phyloP scores from a whole-genome alignment of 2,888 invertebrate species.

The Macropis europaea region DNA sequence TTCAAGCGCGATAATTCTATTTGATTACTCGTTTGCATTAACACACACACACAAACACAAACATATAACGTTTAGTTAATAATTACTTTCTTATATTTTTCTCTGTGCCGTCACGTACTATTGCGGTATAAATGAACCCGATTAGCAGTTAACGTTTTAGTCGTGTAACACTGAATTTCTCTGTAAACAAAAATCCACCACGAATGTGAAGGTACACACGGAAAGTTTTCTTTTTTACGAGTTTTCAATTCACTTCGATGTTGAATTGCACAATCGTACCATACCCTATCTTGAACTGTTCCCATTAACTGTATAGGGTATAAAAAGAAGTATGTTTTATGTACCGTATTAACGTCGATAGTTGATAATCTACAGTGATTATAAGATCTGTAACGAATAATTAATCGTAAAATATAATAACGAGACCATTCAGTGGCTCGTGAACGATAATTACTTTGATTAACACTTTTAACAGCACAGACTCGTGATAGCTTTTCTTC shows the following conservation, averaged over 20 bases:
- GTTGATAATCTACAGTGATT: slow-evolving; percentile 43
- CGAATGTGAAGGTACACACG: slow-evolving; percentile 16
- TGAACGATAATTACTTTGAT: slow-evolving; percentile 40
- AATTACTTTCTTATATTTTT: slow-evolving; percentile 36
- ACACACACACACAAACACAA: slow-evolving; percentile 36
- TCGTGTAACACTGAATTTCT: slow-evolving; percentile 17
- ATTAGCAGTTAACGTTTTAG: slow-evolving; percentile 37
- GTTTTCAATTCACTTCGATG: slow-evolving; percentile 40
- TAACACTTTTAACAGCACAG: slow-evolving; percentile 45
- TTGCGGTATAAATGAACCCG: slow-evolving; percentile 21
- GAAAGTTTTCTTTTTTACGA: slow-evolving; percentile 36
- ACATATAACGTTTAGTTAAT: slow-evolving; percentile 24
- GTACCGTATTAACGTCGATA: slow-evolving; percentile 46
- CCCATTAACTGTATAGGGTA: slow-evolving; percentile 40
- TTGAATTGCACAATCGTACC: slow-evolving; percentile 52
- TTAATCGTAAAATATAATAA: slow-evolving; percentile 53
- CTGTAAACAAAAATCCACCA: slow-evolving; percentile 9
- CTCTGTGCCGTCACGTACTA: slow-evolving; percentile 20
- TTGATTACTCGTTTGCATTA: slow-evolving; percentile 44
- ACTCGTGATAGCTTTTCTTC: slow-evolving; percentile 17
- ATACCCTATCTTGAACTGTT: slow-evolving; percentile 35
- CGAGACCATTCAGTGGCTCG: slow-evolving; percentile 15
- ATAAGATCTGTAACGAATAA: slow-evolving; percentile 44
- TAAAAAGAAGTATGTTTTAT: slow-evolving; percentile 40
- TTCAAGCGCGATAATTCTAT: slow-evolving; percentile 15